Percentiles rank a stretch among this genome's conserved stretches.
phyloP scores from a whole-genome alignment of 2,113 vertebrate species.

The Egretta garzetta region DNA sequence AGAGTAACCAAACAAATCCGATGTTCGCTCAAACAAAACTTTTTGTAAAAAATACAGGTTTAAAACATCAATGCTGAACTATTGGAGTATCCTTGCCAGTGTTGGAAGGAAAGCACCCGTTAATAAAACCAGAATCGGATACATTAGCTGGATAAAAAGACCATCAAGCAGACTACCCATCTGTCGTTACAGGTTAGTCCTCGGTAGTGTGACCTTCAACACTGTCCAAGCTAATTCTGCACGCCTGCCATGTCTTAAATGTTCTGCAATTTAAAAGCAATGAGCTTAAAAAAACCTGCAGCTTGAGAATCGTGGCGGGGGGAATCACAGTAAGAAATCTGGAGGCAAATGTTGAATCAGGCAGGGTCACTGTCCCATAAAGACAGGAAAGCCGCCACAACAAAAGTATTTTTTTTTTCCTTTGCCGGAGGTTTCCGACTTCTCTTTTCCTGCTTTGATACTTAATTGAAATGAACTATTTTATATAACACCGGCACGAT shows the following conservation, averaged over 20 bases:
- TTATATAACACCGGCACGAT: background rate
- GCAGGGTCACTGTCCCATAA: background rate
- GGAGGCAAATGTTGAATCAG: background rate
- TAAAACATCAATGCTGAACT: background rate
- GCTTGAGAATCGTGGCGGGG: background rate
- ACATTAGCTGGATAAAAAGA: background rate
- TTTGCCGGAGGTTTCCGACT: background rate
- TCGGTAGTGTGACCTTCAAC: background rate
- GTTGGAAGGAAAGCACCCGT: background rate
- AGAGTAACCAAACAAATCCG: background rate
- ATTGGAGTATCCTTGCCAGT: background rate
- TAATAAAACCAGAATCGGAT: background rate
- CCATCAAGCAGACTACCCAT: background rate
- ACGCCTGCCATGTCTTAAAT: background rate
- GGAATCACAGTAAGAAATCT: background rate
- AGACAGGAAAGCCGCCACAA: background rate
- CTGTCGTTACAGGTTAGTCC: background rate
- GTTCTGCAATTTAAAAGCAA: constrained; percentile 3
- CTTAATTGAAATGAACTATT: background rate
- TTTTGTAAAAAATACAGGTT: background rate
- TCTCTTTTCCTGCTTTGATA: background rate
- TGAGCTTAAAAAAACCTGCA: constrained; percentile 1
- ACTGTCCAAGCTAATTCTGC: background rate
- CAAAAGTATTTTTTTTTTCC: background rate
- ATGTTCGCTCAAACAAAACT: background rate